Evolutionary conservation across 2,888 invertebrate species (phyloP), one percentile per base, ranked within the genome.

Genomic region (Podotricha telesiphe): DNA sequence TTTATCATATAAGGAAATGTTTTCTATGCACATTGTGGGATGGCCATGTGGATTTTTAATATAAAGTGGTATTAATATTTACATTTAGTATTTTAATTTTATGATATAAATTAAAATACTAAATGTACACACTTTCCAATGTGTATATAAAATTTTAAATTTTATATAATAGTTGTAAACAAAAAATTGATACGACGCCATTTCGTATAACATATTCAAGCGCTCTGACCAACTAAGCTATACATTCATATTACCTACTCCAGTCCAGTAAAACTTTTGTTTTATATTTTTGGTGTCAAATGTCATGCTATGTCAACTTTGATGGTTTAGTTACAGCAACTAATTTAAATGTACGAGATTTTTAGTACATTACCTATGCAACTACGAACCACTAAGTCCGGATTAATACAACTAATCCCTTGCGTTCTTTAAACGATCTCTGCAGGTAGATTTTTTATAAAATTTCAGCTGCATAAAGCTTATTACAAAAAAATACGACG

Each of bases 361-460:
- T 37, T 34, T 4, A 55, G 28, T 28, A 53, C 28, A 2, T 28
- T 51, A 28, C 51, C 15, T 34, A 28, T 34, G 28, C 28, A n/a
- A 53, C 53, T 53, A 53, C n/a, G 34, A 34, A 17, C 34, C 17
- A 17, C 55, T 55, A 55, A 55, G 34, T 6, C 34, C 55, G 34
- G 17, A 17, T 19, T 55, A 55, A 34, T 55, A 37, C 17, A 28
- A 55, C 34, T 34, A 55, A 55, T 55, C 55, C 55, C 28, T 28
- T 34, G 17, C 34, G 17, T 37, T 55, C 55, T 34, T 28, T 17
- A 3, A 53, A n/a, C 11, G 34, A 34, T 34, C 55, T 19, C 34
- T 11, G 55, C 55, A 37, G 55, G 55, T 55, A 37, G 55, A 55
- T 55, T 34, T n/a, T 55, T 55, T 55, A 17, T 55, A 55, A 53